Conservation (phyloP, 2,797 vertebrate species). For the Acanthurus leucopareius region DNA sequence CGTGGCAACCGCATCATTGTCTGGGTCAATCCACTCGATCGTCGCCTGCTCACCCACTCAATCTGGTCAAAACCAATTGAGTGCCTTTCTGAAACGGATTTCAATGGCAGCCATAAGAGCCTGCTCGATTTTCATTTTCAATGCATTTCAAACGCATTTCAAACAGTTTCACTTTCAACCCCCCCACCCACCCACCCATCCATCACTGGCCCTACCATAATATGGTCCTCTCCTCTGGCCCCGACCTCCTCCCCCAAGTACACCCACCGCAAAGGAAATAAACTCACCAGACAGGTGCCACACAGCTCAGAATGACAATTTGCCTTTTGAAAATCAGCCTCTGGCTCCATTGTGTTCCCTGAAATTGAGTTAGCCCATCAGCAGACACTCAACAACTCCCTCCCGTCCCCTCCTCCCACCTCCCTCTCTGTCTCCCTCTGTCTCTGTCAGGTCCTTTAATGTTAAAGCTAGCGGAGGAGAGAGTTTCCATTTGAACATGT, state of each 20-base stretch:
- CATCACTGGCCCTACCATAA: constrained; percentile 56
- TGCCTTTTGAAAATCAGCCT: constrained; percentile 79
- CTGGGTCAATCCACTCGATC: constrained; percentile 65
- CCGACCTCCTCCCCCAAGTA: constrained; percentile 29
- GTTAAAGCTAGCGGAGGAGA: constrained; percentile 40
- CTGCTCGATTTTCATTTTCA: constrained; percentile 75
- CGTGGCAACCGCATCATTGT: constrained; percentile 69
- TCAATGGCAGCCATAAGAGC: constrained; percentile 62
- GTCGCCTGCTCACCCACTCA: constrained; percentile 63
- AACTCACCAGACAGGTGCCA: constrained; percentile 74
- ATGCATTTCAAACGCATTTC: constrained; percentile 74
- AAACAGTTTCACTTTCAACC: constrained; percentile 78
- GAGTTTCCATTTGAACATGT: constrained; percentile 47
- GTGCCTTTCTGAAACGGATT: constrained; percentile 66
- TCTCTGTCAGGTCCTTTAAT: constrained; percentile 56
- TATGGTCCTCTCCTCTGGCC: constrained; percentile 45
- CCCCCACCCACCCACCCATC: constrained; percentile 26
- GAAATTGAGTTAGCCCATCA: constrained; percentile 78
- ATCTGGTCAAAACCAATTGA: constrained; percentile 75
- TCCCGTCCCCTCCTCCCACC: constrained; percentile 9
- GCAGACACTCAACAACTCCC: constrained; percentile 66
- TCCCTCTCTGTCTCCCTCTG: constrained; percentile 10
- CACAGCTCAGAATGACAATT: constrained; percentile 77
- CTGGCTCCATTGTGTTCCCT: constrained; percentile 75
- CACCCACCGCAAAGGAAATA: constrained; percentile 56